phyloP scores from a whole-genome alignment of 2,888 invertebrate species.

The Bellardia pandia region DNA sequence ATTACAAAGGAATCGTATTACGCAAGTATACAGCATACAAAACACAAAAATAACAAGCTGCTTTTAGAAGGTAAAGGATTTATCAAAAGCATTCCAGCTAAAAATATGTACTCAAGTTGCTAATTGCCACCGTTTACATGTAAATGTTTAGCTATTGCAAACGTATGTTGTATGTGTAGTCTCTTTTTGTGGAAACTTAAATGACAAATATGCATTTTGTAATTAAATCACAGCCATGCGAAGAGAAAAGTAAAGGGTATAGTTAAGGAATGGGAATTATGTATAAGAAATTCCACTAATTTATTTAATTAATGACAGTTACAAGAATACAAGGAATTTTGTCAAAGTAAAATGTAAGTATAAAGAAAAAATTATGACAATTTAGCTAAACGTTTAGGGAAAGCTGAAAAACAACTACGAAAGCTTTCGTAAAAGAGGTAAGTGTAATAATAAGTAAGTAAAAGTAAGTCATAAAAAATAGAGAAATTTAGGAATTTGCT shows the following conservation, averaged over 20 bases:
- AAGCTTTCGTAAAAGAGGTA: background rate
- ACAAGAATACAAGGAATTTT: constrained; percentile 55
- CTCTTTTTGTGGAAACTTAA: constrained; percentile 55
- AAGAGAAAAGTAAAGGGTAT: background rate
- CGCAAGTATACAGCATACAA: constrained; percentile 30
- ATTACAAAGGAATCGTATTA: constrained; percentile 61
- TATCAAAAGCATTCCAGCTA: constrained; percentile 76
- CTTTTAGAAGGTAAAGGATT: constrained; percentile 59
- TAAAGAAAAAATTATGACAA: constrained; percentile 24
- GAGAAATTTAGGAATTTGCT: background rate
- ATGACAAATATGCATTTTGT: constrained; percentile 72
- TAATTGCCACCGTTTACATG: constrained; percentile 72
- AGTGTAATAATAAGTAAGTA: background rate
- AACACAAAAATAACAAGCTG: constrained; percentile 38
- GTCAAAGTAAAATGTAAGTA: constrained; percentile 59
- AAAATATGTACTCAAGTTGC: constrained; percentile 71
- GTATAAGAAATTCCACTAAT: constrained; percentile 65
- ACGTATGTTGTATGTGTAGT: constrained; percentile 28
- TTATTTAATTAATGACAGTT: constrained; percentile 71
- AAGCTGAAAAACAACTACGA: background rate
- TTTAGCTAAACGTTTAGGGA: constrained; percentile 27
- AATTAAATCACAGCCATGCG: constrained; percentile 64
- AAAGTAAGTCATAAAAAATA: background rate
- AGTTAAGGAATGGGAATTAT: background rate
- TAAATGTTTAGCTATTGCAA: constrained; percentile 42